Conservation (phyloP, 2,797 vertebrate species). For the Distichodus sexfasciatus region DNA sequence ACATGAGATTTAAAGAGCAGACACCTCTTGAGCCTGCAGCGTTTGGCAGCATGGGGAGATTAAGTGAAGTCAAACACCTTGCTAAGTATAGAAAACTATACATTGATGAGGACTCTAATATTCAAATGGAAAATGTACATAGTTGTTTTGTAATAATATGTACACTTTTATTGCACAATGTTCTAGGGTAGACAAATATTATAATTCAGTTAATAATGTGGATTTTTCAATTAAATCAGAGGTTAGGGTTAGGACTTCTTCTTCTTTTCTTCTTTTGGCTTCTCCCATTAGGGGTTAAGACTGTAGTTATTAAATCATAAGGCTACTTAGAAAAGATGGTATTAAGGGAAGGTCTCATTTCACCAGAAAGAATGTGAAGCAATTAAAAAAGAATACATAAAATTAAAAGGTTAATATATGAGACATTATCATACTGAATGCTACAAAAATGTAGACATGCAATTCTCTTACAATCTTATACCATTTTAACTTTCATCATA, state of each 20-base stretch:
- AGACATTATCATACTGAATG: too few species aligned
- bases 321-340: not conserved
- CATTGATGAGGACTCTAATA: not conserved
- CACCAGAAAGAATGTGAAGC: not conserved
- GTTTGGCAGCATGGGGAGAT: constrained; percentile 9
- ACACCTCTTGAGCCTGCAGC: constrained; percentile 15
- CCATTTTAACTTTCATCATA: too few species aligned
- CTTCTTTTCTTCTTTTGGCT: too few species aligned
- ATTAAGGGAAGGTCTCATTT: constrained; percentile 1
- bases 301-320: not conserved
- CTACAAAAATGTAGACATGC: too few species aligned
- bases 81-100: not conserved
- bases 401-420: too few species aligned
- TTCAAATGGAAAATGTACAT: not conserved
- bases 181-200: too few species aligned
- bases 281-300: not conserved
- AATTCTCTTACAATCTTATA: too few species aligned
- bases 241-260: too few species aligned
- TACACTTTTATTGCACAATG: too few species aligned
- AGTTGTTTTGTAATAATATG: not conserved
- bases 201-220: too few species aligned
- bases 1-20: constrained; percentile 20
- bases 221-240: too few species aligned
- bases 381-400: not conserved
- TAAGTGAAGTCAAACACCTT: constrained; percentile 7